Evolutionary conservation across 2,113 vertebrate genomes (phyloP).

Genomic region (Smithornis capensis): DNA sequence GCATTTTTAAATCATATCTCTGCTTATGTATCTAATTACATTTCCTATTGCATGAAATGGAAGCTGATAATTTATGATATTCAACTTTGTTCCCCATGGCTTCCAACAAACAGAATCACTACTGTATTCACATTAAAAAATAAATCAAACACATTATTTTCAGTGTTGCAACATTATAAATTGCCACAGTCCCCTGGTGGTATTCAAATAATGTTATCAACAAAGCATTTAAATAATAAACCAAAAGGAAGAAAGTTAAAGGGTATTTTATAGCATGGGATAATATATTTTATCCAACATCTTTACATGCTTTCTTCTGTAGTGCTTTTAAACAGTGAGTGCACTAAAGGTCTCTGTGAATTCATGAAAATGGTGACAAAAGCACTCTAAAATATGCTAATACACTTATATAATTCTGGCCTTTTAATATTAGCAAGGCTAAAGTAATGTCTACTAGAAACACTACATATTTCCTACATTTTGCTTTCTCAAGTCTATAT

Average conservation of each 20-base stretch:
- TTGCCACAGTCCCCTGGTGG: not conserved
- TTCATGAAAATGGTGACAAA: not conserved
- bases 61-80: conserved; percentile 4
- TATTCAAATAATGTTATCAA: not conserved
- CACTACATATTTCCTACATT: not conserved
- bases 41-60: not conserved
- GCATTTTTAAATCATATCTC: not conserved
- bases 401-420: not conserved
- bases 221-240: not conserved
- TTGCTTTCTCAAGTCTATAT: not conserved
- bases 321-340: not conserved
- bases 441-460: not conserved
- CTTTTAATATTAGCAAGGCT: not conserved
- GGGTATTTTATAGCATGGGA: not conserved
- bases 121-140: conserved; percentile 19
- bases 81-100: not conserved
- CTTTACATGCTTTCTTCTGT: not conserved
- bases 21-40: conserved; percentile 41
- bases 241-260: not conserved
- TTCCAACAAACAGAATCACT: conserved; percentile 14
- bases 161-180: not conserved
- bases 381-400: not conserved
- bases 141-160: conserved; percentile 17
- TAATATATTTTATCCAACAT: not conserved
- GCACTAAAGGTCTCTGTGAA: not conserved